phyloP scores from a whole-genome alignment of 2,888 invertebrate genomes.

The Sialis lutaria region DNA sequence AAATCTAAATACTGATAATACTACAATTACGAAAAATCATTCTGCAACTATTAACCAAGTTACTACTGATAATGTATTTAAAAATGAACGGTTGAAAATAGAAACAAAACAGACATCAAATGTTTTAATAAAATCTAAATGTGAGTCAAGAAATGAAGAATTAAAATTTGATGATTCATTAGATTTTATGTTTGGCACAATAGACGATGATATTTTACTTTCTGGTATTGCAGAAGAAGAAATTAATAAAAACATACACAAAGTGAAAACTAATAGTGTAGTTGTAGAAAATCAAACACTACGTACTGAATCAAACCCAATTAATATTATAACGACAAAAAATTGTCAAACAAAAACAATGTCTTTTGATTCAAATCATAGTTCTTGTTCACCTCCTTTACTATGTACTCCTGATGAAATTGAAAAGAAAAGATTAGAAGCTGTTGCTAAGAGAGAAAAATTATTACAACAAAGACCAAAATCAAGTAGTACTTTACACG shows the following conservation, averaged over 20 bases:
- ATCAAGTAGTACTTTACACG: background rate
- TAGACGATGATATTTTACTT: background rate
- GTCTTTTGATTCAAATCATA: background rate
- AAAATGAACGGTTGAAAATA: too few relatives aligned
- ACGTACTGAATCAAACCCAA: background rate
- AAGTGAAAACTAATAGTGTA: background rate
- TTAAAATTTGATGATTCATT: slow-evolving; percentile 3
- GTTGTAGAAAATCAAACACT: background rate
- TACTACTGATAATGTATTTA: background rate
- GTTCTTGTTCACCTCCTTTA: slow-evolving; percentile 23
- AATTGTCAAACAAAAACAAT: background rate
- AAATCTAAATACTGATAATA: background rate
- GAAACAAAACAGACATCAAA: background rate
- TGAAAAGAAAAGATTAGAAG: slow-evolving; percentile 38
- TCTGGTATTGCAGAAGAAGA: background rate
- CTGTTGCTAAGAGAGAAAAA: slow-evolving; percentile 37
- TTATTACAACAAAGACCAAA: slow-evolving; percentile 21
- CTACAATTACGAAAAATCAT: too few relatives aligned
- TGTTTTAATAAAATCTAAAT: background rate
- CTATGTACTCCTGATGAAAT: slow-evolving; percentile 41
- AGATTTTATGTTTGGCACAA: background rate
- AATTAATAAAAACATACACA: background rate
- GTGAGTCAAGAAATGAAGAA: background rate
- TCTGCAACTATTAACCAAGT: background rate
- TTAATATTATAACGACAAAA: background rate